These are phyloP conservation scores for Thunnus albacares DNA, from an alignment of 2,797 vertebrate genomes.

Conservation along the genomic window DNA sequence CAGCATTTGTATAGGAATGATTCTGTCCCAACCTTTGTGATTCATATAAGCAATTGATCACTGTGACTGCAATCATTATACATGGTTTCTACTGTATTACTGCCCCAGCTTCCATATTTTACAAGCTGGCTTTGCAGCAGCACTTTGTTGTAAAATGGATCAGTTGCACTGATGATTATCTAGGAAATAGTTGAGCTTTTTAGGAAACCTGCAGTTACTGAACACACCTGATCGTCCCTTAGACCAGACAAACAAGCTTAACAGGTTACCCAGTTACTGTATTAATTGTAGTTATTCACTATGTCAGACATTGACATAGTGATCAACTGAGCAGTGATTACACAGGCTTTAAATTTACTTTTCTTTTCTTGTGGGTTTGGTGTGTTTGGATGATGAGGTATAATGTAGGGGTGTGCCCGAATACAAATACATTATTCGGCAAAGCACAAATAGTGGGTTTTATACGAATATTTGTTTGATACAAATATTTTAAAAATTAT, in stretches of 20 bases:
- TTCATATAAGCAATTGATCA: too few species aligned
- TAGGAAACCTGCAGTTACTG: not conserved
- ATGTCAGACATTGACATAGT: constrained; percentile 82
- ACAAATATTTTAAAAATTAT: too few species aligned
- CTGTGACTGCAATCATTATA: too few species aligned
- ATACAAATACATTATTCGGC: too few species aligned
- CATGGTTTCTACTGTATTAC: too few species aligned
- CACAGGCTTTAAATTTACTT: constrained; percentile 68
- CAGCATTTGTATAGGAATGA: too few species aligned
- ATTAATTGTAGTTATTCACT: constrained; percentile 46
- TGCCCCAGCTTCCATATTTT: not conserved
- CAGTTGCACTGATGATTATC: not conserved
- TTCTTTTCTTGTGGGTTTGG: constrained; percentile 71
- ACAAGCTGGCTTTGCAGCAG: not conserved
- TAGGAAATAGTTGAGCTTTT: not conserved
- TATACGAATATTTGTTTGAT: too few species aligned
- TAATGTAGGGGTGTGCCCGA: too few species aligned
- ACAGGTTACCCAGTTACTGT: not conserved
- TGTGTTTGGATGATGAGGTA: constrained; percentile 76
- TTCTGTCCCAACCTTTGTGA: too few species aligned
- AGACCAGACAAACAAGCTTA: not conserved
- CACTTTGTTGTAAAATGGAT: not conserved
- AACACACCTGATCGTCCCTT: too few species aligned
- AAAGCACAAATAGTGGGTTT: too few species aligned
- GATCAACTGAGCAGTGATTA: constrained; percentile 90